These are phyloP conservation scores for Lumbricus terrestris DNA, from an alignment of 2,888 invertebrate genomes.

Conservation along the genomic window DNA sequence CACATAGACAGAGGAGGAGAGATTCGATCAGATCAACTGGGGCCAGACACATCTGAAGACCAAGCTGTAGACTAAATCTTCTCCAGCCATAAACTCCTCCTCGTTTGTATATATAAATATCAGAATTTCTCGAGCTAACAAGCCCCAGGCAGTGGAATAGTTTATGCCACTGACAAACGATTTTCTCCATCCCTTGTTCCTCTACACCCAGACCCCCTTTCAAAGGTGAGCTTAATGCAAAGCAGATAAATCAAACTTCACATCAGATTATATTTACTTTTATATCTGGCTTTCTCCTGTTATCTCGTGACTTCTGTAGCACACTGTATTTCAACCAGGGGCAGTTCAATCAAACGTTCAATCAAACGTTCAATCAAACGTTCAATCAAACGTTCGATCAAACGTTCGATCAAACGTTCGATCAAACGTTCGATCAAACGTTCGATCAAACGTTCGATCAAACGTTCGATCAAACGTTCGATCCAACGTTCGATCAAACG, in stretches of 20 bases:
- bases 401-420: too few species aligned
- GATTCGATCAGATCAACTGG: neutral
- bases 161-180: neutral
- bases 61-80: neutral
- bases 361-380: too few species aligned
- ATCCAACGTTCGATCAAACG: too few species aligned
- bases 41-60: slow-evolving; percentile 3
- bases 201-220: too few species aligned
- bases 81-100: neutral
- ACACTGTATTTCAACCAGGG: neutral
- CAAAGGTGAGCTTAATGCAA: slow-evolving; percentile 3
- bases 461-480: too few species aligned
- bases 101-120: neutral
- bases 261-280: neutral
- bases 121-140: neutral
- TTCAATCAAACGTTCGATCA: too few species aligned
- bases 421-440: too few species aligned
- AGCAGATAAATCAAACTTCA: neutral
- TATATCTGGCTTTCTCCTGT: neutral
- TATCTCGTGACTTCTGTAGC: neutral
- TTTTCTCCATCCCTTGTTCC: neutral
- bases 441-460: too few species aligned
- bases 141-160: neutral
- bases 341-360: too few species aligned
- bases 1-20: neutral